phyloP scores from a whole-genome alignment of 2,888 invertebrate species.

The Leuctra nigra region DNA sequence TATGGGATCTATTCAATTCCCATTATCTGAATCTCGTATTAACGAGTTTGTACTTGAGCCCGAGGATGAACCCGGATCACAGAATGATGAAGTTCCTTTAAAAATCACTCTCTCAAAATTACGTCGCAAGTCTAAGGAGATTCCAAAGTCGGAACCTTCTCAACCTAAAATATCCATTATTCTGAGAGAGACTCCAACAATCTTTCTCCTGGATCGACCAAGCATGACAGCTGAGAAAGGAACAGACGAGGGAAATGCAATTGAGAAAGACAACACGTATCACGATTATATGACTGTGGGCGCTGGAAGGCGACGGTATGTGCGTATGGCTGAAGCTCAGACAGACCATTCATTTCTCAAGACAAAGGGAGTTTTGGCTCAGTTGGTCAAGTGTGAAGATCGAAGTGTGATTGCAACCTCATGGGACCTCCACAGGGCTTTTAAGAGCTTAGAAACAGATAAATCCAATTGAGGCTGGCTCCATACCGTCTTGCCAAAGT shows the following conservation, averaged over 20 bases:
- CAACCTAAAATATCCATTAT: slow-evolving; percentile 37
- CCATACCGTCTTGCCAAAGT: too few species aligned
- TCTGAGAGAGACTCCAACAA: slow-evolving; percentile 61
- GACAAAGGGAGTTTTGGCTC: slow-evolving; percentile 55
- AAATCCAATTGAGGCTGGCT: too few species aligned
- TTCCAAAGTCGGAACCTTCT: not conserved
- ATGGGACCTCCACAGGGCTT: slow-evolving; percentile 59
- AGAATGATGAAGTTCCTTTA: not conserved
- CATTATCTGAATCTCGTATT: slow-evolving; percentile 20
- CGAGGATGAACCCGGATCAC: not conserved
- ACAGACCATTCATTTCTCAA: slow-evolving; percentile 55
- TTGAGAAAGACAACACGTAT: slow-evolving; percentile 56
- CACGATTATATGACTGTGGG: slow-evolving; percentile 63
- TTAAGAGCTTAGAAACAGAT: not conserved
- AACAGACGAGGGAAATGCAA: slow-evolving; percentile 48
- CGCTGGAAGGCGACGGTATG: slow-evolving; percentile 44
- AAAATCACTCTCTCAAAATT: too few species aligned
- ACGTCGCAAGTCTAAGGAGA: too few species aligned
- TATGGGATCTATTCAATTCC: slow-evolving; percentile 2
- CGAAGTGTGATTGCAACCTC: slow-evolving; percentile 60
- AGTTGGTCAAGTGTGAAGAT: slow-evolving; percentile 48
- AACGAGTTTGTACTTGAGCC: slow-evolving; percentile 8
- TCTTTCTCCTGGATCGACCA: slow-evolving; percentile 56
- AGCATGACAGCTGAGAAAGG: slow-evolving; percentile 55
- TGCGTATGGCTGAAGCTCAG: slow-evolving; percentile 55